A percentile compares a stretch with the other conserved stretches of the same genome.
Conservation (phyloP, 1,140 invertebrate species). For the Zaprionus davidi region DNA sequence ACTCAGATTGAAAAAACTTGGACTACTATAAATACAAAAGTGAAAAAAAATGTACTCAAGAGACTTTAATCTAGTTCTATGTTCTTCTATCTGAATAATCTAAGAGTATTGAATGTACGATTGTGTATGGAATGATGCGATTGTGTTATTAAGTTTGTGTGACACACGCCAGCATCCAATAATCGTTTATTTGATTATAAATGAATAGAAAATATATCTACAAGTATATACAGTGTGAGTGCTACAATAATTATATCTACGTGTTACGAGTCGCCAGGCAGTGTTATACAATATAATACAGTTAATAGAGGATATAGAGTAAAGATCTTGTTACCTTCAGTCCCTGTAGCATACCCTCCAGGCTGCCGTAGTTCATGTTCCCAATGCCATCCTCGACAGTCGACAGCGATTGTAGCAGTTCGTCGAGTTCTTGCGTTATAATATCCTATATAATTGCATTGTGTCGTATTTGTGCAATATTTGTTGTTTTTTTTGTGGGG, state of each 20-base stretch:
- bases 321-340: conserved; percentile 87
- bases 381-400: conserved; percentile 88
- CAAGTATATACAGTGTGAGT: conserved; percentile 66
- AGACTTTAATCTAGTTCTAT: conserved; percentile 34
- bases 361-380: conserved; percentile 88
- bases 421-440: conserved; percentile 88
- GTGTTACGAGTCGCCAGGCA: conserved; percentile 1
- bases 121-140: conserved; percentile 79
- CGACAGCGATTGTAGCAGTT: conserved; percentile 87
- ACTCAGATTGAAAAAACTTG: conserved; percentile 36
- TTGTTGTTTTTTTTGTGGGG: conserved; percentile 23
- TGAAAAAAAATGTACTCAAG: conserved; percentile 8
- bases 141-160: conserved; percentile 72
- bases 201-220: conserved; percentile 25
- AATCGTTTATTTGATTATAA: conserved; percentile 61
- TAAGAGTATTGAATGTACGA: conserved; percentile 56
- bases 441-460: conserved; percentile 87
- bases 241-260: conserved; percentile 19
- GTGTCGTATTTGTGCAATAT: conserved; percentile 43
- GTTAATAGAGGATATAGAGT: neutral
- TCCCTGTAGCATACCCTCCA: conserved; percentile 88
- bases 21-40: conserved; percentile 39
- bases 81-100: conserved; percentile 28
- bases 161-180: conserved; percentile 81
- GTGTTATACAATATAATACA: conserved; percentile 24